Conservation (phyloP, 2,113 vertebrate species). For the Atherinomorus stipes region DNA sequence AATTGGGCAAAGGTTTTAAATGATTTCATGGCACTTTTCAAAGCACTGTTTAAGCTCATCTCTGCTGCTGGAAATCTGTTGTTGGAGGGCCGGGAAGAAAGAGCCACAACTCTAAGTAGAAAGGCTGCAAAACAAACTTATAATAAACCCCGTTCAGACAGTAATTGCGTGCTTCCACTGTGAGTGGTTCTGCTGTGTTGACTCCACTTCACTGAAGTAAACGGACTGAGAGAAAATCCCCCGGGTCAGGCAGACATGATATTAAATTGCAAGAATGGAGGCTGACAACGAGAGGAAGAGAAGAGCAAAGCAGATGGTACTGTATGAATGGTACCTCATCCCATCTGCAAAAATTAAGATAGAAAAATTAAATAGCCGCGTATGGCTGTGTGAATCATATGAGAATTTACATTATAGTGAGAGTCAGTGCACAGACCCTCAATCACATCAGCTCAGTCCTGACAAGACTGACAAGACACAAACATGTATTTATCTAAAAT, state of each 20-base stretch:
- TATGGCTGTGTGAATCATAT: too few species aligned
- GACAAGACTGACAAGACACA: neutral
- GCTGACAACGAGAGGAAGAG: slow-evolving; percentile 40
- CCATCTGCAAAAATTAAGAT: slow-evolving; percentile 61
- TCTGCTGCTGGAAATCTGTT: slow-evolving; percentile 29
- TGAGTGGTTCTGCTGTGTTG: slow-evolving; percentile 58
- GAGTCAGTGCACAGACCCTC: slow-evolving; percentile 3
- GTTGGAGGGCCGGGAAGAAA: slow-evolving; percentile 10
- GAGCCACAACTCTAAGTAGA: slow-evolving; percentile 6
- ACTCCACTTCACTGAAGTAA: slow-evolving; percentile 57
- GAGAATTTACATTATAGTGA: slow-evolving; percentile 21
- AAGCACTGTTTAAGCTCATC: slow-evolving; percentile 32
- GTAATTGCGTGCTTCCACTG: slow-evolving; percentile 48
- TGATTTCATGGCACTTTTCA: slow-evolving; percentile 37
- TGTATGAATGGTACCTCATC: slow-evolving; percentile 25
- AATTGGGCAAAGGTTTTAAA: slow-evolving; percentile 56
- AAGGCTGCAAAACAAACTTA: slow-evolving; percentile 51
- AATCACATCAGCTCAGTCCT: slow-evolving; percentile 26
- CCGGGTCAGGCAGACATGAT: slow-evolving; percentile 55
- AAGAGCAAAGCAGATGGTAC: slow-evolving; percentile 13
- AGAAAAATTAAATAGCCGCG: neutral
- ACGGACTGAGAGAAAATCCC: slow-evolving; percentile 49
- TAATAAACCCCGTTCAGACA: slow-evolving; percentile 44
- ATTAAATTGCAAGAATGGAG: slow-evolving; percentile 54
- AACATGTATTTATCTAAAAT: slow-evolving; percentile 25